A percentile compares a stretch with the other conserved stretches of the same genome.
phyloP scores from a whole-genome alignment of 2,113 vertebrate genomes.

The Macroglossus sobrinus region DNA sequence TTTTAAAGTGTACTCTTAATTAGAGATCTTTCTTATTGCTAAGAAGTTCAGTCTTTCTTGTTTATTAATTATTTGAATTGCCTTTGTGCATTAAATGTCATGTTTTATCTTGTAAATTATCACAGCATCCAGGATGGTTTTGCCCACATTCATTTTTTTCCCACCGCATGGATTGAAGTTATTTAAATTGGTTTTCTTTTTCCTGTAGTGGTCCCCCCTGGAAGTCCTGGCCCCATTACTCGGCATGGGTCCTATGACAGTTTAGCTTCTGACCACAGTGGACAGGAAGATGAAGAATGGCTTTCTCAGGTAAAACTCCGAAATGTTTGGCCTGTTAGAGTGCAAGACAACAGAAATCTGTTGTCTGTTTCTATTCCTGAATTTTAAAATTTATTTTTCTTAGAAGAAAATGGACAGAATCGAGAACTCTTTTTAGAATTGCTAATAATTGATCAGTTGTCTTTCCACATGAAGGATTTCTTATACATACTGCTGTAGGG shows the following conservation, averaged over 20 bases:
- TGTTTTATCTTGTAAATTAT: not conserved
- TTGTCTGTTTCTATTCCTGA: not conserved
- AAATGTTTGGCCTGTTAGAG: not conserved
- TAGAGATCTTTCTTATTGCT: not conserved
- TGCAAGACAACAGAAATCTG: not conserved
- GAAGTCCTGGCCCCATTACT: conserved; percentile 93
- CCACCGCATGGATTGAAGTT: not conserved
- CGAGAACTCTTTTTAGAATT: not conserved
- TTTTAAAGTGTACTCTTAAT: not conserved
- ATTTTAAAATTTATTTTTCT: not conserved
- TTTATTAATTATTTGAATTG: not conserved
- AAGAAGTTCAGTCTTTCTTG: not conserved
- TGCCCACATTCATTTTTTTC: not conserved
- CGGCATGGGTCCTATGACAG: conserved; percentile 96
- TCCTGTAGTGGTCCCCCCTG: conserved; percentile 88
- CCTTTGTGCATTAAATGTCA: not conserved
- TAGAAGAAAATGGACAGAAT: not conserved
- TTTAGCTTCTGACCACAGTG: conserved; percentile 93
- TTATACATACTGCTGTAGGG: not conserved
- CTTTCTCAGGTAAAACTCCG: conserved; percentile 92
- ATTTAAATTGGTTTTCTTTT: conserved; percentile 41
- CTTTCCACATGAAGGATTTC: conserved; percentile 40
- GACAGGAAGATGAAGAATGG: conserved; percentile 98
- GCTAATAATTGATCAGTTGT: not conserved
- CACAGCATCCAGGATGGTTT: not conserved